Conservation (phyloP, 2,888 invertebrate genomes). For the Rhingia campestris region DNA sequence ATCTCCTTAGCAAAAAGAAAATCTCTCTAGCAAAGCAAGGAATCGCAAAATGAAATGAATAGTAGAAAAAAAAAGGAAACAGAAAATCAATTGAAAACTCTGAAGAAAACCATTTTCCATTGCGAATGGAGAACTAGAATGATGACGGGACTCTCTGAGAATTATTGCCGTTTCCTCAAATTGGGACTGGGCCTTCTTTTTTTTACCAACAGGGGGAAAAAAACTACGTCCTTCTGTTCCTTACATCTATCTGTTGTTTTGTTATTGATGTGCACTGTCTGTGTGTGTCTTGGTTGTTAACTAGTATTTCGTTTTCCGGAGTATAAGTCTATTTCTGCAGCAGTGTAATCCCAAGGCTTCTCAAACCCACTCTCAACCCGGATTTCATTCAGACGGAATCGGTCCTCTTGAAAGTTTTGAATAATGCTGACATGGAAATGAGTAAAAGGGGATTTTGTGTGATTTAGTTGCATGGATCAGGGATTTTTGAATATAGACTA, state of each 20-base stretch:
- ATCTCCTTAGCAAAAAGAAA: slow-evolving; percentile 37
- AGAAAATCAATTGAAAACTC: slow-evolving; percentile 49
- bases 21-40: slow-evolving; percentile 23
- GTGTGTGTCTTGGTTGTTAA: slow-evolving; percentile 39
- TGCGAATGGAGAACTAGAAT: slow-evolving; percentile 42
- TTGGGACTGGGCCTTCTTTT: slow-evolving; percentile 14
- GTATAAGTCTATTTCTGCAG: slow-evolving; percentile 61
- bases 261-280: slow-evolving; percentile 61
- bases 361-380: neutral
- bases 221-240: slow-evolving; percentile 42
- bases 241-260: slow-evolving; percentile 24
- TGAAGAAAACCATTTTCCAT: slow-evolving; percentile 32
- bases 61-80: neutral
- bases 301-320: slow-evolving; percentile 31
- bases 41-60: slow-evolving; percentile 31
- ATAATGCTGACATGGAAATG: slow-evolving; percentile 46
- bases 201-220: neutral
- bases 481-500: neutral
- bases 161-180: slow-evolving; percentile 55
- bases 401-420: slow-evolving; percentile 30
- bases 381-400: neutral
- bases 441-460: slow-evolving; percentile 7
- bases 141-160: slow-evolving; percentile 50
- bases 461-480: neutral
- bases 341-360: slow-evolving; percentile 37